These are phyloP conservation scores for Mythimna vitellina DNA, from an alignment of 2,888 invertebrate species.

Conservation along the genomic window DNA sequence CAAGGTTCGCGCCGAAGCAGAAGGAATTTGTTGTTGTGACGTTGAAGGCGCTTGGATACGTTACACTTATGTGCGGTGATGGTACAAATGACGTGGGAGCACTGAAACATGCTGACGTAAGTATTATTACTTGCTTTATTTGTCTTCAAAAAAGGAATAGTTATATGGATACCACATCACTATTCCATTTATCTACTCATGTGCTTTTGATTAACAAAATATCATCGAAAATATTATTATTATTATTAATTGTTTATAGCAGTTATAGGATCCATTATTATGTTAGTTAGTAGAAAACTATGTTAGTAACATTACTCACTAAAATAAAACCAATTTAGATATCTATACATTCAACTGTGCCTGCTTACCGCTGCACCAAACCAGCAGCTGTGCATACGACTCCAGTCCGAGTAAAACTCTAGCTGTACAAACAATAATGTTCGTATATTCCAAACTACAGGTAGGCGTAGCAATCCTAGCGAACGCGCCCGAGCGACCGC, in stretches of 20 bases:
- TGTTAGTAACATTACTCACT: too few relatives aligned
- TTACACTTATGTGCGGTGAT: slow-evolving; percentile 99
- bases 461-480: slow-evolving; percentile 97
- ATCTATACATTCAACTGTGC: too few relatives aligned
- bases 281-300: too few relatives aligned
- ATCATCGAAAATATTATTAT: too few relatives aligned
- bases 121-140: slow-evolving; percentile 72
- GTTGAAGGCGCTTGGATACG: slow-evolving; percentile 96
- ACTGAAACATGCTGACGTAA: slow-evolving; percentile 99
- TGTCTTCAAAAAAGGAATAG: neutral
- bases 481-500: slow-evolving; percentile 92
- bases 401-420: neutral
- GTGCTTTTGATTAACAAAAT: too few relatives aligned
- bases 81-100: slow-evolving; percentile 99
- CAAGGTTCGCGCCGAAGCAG: slow-evolving; percentile 99
- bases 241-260: too few relatives aligned
- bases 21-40: slow-evolving; percentile 98
- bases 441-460: slow-evolving; percentile 62
- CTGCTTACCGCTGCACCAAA: too few relatives aligned
- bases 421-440: neutral
- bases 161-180: neutral
- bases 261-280: too few relatives aligned
- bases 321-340: too few relatives aligned
- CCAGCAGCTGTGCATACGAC: too few relatives aligned
- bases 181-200: too few relatives aligned